Evolutionary conservation across 92 coral and sea anemone species (phyloP).

Genomic region (Epizoanthus ramosus): DNA sequence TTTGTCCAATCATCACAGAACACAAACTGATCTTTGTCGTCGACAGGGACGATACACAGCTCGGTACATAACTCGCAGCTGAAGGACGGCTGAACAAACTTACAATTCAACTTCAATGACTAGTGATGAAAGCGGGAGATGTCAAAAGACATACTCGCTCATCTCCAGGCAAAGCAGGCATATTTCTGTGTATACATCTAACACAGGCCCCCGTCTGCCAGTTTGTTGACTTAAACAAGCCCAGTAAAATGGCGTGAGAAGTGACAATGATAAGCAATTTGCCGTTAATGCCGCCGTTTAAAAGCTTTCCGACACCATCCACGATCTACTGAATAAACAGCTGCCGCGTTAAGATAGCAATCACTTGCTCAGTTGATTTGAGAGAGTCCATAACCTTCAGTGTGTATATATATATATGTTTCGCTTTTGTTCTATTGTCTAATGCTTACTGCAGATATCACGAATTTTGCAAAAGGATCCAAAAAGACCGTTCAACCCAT

Average conservation of each 20-base stretch:
- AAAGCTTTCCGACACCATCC: constrained; percentile 30
- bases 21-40: constrained; percentile 18
- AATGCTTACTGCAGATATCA: neutral
- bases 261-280: constrained; percentile 3
- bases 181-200: neutral
- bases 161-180: constrained; percentile 33
- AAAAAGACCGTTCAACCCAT: neutral
- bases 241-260: constrained; percentile 9
- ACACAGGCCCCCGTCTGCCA: constrained; percentile 2
- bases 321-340: constrained; percentile 32
- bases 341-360: neutral
- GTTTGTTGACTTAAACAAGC: constrained; percentile 34
- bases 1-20: constrained; percentile 46
- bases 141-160: constrained; percentile 7
- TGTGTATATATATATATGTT: too few species aligned
- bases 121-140: constrained; percentile 16
- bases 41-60: constrained; percentile 19
- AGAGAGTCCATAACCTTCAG: neutral
- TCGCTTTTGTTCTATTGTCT: constrained; percentile 8
- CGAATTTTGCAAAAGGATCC: neutral
- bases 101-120: constrained; percentile 48
- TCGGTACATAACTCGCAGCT: constrained; percentile 68
- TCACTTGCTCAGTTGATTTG: constrained; percentile 5
- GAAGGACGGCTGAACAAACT: constrained; percentile 84
- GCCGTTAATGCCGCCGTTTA: constrained; percentile 6